Percentiles rank a stretch among this genome's conserved stretches.
phyloP scores from a whole-genome alignment of 2,888 invertebrate genomes.

The Leptinotarsa haldemani region DNA sequence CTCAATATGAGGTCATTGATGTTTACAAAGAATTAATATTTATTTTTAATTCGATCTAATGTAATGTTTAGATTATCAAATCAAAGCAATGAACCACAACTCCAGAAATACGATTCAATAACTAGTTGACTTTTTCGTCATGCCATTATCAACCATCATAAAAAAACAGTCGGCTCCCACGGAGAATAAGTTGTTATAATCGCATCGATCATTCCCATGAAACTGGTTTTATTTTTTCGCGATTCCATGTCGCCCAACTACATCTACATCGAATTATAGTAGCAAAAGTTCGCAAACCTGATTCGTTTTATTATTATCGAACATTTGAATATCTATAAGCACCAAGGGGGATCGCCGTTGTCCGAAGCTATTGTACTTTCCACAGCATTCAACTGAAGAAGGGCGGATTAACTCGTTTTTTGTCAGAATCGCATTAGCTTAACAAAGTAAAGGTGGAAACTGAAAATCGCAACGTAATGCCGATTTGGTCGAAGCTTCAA shows the following conservation, averaged over 20 bases:
- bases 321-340: background rate
- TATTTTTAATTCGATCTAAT: too few species aligned
- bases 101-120: background rate
- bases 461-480: conserved; percentile 14
- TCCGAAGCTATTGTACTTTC: conserved; percentile 9
- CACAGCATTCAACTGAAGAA: background rate
- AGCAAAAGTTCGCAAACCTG: conserved; percentile 16
- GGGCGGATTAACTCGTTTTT: conserved; percentile 7
- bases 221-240: conserved; percentile 15
- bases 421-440: background rate
- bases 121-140: background rate
- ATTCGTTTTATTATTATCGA: conserved; percentile 1
- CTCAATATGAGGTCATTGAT: too few species aligned
- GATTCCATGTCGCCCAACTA: conserved; percentile 11
- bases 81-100: background rate
- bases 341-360: conserved; percentile 1
- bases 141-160: background rate
- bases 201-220: conserved; percentile 12
- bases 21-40: too few species aligned
- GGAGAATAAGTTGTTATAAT: conserved; percentile 8
- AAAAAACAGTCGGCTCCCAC: conserved; percentile 5
- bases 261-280: conserved; percentile 12
- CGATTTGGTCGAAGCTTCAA: background rate
- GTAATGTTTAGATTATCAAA: too few species aligned
- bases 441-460: conserved; percentile 2